A percentile compares a stretch with the other conserved stretches of the same genome.
phyloP scores from a whole-genome alignment of 2,797 vertebrate genomes.

The Coracias cyanogaster region DNA sequence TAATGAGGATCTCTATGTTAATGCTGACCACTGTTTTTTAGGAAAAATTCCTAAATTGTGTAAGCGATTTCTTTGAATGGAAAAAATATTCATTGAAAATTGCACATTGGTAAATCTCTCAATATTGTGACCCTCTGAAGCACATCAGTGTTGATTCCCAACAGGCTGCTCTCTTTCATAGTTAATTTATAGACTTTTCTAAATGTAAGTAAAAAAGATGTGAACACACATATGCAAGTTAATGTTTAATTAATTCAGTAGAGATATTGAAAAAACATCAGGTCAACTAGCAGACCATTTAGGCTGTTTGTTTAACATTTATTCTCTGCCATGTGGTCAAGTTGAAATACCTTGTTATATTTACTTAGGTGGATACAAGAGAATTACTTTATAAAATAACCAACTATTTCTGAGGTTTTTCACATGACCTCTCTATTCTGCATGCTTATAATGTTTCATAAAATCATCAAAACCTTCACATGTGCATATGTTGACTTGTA shows the following conservation, averaged over 20 bases:
- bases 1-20: background rate
- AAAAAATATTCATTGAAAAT: background rate
- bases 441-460: background rate
- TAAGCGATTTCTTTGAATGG: background rate
- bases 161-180: background rate
- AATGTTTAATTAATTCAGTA: background rate
- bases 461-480: background rate
- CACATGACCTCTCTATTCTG: background rate
- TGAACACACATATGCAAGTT: background rate
- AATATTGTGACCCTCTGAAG: background rate
- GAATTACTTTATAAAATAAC: background rate
- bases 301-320: background rate
- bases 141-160: background rate
- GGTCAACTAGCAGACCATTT: background rate
- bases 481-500: background rate
- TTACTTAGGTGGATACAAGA: background rate
- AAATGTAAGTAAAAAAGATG: background rate
- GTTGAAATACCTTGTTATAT: background rate
- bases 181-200: background rate
- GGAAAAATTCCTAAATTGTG: background rate
- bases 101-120: background rate
- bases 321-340: background rate
- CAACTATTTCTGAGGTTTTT: background rate
- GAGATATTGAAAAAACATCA: background rate
- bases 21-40: background rate